Evolutionary conservation across 37 sponge, comb jelly and placozoan species (phyloP), one percentile per base, ranked within the genome.

Genomic region (Ianthella basta): DNA sequence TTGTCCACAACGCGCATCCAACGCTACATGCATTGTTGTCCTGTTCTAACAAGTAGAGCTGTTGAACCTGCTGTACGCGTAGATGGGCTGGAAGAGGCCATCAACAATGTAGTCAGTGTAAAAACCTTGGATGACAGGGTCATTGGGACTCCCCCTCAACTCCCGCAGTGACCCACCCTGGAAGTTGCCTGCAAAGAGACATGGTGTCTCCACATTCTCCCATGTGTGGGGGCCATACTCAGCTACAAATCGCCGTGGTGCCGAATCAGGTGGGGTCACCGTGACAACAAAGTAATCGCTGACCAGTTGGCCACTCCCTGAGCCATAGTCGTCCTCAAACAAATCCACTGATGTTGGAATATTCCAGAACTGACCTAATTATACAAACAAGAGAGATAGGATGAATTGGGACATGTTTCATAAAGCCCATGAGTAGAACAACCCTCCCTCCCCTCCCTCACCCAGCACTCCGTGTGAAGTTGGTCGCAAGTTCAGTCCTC

Each of bases 281-380:
- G 35, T 72, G 73, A 72, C 40, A 72, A 30, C 30, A 30, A 37
- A 72, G 19, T 72, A 72, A 30, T 15, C 39, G 19, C 36, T 72
- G 14, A 72, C 73, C 5, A 37, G 39, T 32, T 72, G 73, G 13
- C 20, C 73, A 72, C 73, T 72, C 5, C 73, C 73, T 37, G 73
- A 72, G 13, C 73, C 73, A 30, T 72, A 72, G 12, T 8, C 40
- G 10, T 32, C 73, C 8, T 72, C 73, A 72, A 37, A 72, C 37
- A 37, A 6, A 13, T 72, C 73, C 8, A 32, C 41, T 8, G 10
- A 20, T 33, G 36, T 21, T 13, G 73, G 73, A 13, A 72, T 40
- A 30, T 72, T 72, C 73, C 73, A 72, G 73, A 72, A 72, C 36
- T 72, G 73, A 72, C 73, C 73, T 72, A 32, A 18, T 18, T 18